A percentile compares a stretch with the other conserved stretches of the same genome.
Conservation (phyloP, 2,113 vertebrate species). For the Corydoras maculifer region DNA sequence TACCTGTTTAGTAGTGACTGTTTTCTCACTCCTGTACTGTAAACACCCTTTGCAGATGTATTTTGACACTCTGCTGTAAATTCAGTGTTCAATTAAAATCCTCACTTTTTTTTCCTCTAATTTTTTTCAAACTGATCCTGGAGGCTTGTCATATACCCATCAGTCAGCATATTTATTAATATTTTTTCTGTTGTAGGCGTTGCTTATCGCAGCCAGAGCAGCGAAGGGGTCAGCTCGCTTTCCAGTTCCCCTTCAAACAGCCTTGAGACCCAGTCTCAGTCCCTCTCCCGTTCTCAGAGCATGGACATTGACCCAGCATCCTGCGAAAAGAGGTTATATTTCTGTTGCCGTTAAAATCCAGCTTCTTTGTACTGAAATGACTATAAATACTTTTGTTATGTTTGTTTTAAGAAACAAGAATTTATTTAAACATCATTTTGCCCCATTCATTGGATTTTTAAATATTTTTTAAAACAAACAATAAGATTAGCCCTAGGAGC, state of each 20-base stretch:
- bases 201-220: constrained; percentile 95
- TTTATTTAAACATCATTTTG: background rate
- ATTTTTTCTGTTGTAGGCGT: constrained; percentile 67
- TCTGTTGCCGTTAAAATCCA: background rate
- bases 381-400: too few relatives aligned
- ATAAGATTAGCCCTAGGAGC: too few relatives aligned
- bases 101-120: too few relatives aligned
- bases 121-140: background rate
- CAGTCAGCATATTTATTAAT: background rate
- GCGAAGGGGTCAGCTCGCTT: constrained; percentile 96
- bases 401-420: too few relatives aligned
- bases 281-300: constrained; percentile 95
- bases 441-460: background rate
- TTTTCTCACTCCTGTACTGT: too few relatives aligned
- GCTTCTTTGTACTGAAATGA: too few relatives aligned
- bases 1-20: too few relatives aligned
- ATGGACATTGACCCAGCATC: constrained; percentile 98
- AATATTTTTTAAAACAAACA: too few relatives aligned
- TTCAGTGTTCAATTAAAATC: too few relatives aligned
- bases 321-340: constrained; percentile 92
- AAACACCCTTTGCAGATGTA: too few relatives aligned
- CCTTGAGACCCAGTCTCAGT: constrained; percentile 96
- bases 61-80: too few relatives aligned
- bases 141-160: background rate
- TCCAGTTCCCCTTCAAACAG: constrained; percentile 98